Evolutionary conservation across 1,140 invertebrate species (phyloP).

Genomic region (Drosophila nigrodunni): DNA sequence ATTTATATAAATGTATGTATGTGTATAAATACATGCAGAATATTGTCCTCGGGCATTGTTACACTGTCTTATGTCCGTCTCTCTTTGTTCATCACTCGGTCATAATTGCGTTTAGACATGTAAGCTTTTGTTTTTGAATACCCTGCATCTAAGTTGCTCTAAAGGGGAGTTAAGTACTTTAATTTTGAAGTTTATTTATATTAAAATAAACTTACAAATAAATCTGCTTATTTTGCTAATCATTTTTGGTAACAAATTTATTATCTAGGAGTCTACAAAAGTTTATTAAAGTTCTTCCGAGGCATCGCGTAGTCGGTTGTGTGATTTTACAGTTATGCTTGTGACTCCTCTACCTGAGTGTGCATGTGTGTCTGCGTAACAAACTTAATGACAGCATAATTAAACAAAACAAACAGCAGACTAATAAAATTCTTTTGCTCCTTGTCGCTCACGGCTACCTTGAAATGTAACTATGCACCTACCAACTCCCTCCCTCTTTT

Average conservation of each 20-base stretch:
- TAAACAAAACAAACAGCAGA: slow-evolving; percentile 81
- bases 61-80: slow-evolving; percentile 28
- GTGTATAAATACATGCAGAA: not conserved
- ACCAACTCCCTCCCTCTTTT: slow-evolving; percentile 14
- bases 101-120: slow-evolving; percentile 80
- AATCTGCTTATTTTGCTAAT: not conserved
- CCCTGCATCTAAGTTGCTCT: not conserved
- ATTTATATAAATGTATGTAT: not conserved
- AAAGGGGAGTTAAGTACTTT: not conserved
- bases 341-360: slow-evolving; percentile 7
- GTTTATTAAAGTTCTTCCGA: not conserved
- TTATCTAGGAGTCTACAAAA: no score
- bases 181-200: no score
- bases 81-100: slow-evolving; percentile 53
- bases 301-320: slow-evolving; percentile 1
- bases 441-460: slow-evolving; percentile 54
- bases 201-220: not conserved
- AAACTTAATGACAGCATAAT: slow-evolving; percentile 82
- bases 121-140: slow-evolving; percentile 66
- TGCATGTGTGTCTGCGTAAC: slow-evolving; percentile 54
- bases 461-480: slow-evolving; percentile 30
- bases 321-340: slow-evolving; percentile 12
- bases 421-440: slow-evolving; percentile 77
- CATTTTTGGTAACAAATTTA: no score
- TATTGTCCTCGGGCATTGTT: slow-evolving; percentile 18